Conservation (phyloP, 2,797 vertebrate species). For the Clarias pachynema region DNA sequence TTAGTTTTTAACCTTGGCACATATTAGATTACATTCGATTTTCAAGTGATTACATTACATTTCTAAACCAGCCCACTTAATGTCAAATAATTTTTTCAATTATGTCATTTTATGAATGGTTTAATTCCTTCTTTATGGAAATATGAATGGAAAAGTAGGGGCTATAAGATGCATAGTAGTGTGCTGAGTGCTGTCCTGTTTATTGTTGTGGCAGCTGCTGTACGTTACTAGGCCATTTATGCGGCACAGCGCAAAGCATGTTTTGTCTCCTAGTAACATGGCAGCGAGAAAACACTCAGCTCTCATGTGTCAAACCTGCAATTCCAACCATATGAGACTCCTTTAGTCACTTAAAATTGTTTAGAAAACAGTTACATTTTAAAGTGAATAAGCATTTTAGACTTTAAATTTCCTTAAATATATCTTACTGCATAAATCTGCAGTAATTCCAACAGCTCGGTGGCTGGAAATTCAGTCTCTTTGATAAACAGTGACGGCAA, state of each 20-base stretch:
- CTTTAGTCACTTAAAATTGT: slow-evolving; percentile 16
- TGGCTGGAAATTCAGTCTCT: slow-evolving; percentile 24
- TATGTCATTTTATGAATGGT: slow-evolving; percentile 5
- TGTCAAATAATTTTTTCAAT: slow-evolving; percentile 9
- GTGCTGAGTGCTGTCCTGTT: slow-evolving; percentile 43
- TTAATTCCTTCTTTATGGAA: slow-evolving; percentile 25
- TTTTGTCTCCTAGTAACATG: slow-evolving; percentile 63
- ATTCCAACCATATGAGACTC: slow-evolving; percentile 31
- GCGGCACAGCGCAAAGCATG: slow-evolving; percentile 40
- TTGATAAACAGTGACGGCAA: slow-evolving; percentile 27
- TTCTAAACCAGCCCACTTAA: slow-evolving; percentile 5
- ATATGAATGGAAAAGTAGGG: slow-evolving; percentile 32
- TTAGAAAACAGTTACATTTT: slow-evolving; percentile 29
- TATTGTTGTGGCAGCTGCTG: slow-evolving; percentile 59
- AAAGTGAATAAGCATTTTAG: slow-evolving; percentile 16
- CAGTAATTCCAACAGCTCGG: neutral
- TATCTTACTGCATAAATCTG: slow-evolving; percentile 5
- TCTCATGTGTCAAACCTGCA: slow-evolving; percentile 39
- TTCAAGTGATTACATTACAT: slow-evolving; percentile 6
- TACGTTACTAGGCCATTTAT: slow-evolving; percentile 57
- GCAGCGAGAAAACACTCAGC: slow-evolving; percentile 46
- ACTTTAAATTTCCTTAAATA: neutral
- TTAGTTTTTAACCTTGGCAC: no score
- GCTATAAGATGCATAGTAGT: slow-evolving; percentile 31
- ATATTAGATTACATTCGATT: no score